Conservation (phyloP, 2,113 vertebrate species). For the Perognathus longimembris region DNA sequence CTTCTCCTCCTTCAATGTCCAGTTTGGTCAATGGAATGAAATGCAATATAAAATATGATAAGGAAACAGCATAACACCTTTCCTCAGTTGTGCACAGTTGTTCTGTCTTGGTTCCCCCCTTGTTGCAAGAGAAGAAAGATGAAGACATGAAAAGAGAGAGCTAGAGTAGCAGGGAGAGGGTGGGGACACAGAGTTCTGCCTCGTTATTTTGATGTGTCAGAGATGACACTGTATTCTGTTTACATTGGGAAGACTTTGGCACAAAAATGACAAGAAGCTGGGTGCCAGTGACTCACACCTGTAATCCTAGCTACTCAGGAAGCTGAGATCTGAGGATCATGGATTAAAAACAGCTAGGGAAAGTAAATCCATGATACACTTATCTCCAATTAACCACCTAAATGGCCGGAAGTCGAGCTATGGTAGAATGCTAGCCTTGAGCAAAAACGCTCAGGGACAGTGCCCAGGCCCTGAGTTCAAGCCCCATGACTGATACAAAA, state of each 20-base stretch:
- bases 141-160: neutral
- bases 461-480: no score
- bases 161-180: no score
- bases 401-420: no score
- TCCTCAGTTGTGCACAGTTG: neutral
- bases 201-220: neutral
- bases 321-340: neutral
- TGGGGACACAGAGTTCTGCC: neutral
- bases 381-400: no score
- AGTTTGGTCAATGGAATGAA: conserved; percentile 4
- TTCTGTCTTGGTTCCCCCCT: neutral
- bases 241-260: neutral
- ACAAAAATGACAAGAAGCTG: neutral
- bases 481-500: no score
- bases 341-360: no score
- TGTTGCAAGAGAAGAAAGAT: neutral
- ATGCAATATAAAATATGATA: neutral
- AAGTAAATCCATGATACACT: no score
- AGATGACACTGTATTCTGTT: neutral
- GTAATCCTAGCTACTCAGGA: neutral
- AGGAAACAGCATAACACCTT: neutral
- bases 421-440: no score
- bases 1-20: neutral
- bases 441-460: no score
- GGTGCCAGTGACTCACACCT: neutral